These are phyloP conservation scores for Coelogynopora nodosa DNA, from an alignment of 2,888 invertebrate genomes.

Conservation along the genomic window DNA sequence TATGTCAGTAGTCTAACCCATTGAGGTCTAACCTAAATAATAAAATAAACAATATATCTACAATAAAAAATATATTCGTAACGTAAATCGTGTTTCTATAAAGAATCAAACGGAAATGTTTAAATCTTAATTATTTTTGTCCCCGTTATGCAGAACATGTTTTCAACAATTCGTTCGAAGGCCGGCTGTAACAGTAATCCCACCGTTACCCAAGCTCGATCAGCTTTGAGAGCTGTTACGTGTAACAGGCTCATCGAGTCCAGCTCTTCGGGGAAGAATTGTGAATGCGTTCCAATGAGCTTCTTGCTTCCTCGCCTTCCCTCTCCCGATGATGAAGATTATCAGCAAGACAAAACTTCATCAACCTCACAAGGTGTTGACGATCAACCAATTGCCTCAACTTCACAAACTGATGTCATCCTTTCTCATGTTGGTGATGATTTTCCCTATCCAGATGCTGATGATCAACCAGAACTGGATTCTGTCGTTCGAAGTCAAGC, in stretches of 20 bases:
- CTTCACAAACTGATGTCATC: too few species aligned
- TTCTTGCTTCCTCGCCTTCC: background rate
- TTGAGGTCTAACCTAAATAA: too few species aligned
- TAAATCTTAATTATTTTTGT: too few species aligned
- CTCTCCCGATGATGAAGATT: background rate
- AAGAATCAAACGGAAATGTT: too few species aligned
- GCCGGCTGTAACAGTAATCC: background rate
- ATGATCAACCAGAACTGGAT: background rate
- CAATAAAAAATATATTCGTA: too few species aligned
- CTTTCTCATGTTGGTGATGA: background rate
- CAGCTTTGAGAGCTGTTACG: too few species aligned
- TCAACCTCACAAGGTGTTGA: too few species aligned
- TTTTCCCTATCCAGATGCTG: background rate
- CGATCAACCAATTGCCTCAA: too few species aligned
- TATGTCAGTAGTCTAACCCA: too few species aligned
- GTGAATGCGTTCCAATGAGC: background rate
- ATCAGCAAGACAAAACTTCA: too few species aligned
- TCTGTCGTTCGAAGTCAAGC: background rate
- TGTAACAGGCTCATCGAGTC: slow-evolving; percentile 11
- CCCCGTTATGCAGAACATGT: slow-evolving; percentile 4
- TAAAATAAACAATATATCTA: too few species aligned
- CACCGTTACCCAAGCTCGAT: background rate
- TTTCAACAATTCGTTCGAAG: slow-evolving; percentile 13
- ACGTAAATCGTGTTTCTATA: too few species aligned
- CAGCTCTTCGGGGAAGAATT: slow-evolving; percentile 2